phyloP scores from a whole-genome alignment of 2,888 invertebrate genomes.

The Eurytoma adleriae region DNA sequence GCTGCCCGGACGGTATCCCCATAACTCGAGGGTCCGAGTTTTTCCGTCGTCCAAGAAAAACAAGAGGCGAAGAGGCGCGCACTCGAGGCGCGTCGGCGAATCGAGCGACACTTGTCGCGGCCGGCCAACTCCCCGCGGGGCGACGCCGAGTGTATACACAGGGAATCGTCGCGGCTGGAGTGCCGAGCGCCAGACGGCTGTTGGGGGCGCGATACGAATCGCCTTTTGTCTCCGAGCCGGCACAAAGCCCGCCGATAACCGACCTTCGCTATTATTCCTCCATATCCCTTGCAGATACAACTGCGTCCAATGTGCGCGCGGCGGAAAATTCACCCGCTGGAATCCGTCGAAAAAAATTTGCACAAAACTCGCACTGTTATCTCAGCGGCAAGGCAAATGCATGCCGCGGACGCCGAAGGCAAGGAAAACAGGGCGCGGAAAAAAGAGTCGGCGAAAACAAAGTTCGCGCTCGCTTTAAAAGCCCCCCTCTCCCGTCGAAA shows the following conservation, averaged over 20 bases:
- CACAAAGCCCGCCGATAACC: not conserved
- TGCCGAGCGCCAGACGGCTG: constrained; percentile 62
- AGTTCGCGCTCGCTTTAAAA: not conserved
- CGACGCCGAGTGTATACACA: constrained; percentile 61
- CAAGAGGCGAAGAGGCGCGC: constrained; percentile 57
- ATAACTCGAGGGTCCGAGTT: not conserved
- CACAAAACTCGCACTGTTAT: no score
- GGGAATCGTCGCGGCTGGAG: constrained; percentile 63
- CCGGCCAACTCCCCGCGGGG: constrained; percentile 64
- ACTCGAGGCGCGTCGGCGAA: constrained; percentile 66
- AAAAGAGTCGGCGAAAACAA: not conserved
- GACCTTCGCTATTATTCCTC: not conserved
- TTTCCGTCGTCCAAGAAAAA: constrained; percentile 59
- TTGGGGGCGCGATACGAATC: constrained; percentile 61
- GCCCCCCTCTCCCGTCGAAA: constrained; percentile 63
- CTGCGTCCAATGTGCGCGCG: no score
- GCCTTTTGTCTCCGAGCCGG: constrained; percentile 4
- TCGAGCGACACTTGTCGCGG: constrained; percentile 73
- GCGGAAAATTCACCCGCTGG: no score
- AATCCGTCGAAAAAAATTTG: no score
- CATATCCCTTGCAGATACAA: not conserved
- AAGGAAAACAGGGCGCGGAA: not conserved
- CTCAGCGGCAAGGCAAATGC: not conserved
- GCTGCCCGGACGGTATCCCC: no score
- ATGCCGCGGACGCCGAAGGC: no score